These are phyloP conservation scores for Diarsia rubi DNA, from an alignment of 2,888 invertebrate genomes.

Conservation along the genomic window DNA sequence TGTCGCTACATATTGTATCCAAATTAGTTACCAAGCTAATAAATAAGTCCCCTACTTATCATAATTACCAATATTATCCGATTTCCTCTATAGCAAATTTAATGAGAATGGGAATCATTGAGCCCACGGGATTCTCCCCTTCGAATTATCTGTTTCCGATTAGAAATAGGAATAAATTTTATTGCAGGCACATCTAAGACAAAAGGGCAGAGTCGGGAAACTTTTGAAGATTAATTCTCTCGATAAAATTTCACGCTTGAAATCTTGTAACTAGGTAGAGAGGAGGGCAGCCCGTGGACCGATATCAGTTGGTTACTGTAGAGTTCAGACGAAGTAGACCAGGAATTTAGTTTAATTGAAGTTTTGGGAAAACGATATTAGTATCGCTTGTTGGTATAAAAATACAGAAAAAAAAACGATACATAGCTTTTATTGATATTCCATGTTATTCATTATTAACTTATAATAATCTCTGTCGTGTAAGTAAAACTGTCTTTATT, in stretches of 20 bases:
- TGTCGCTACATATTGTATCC: slow-evolving; percentile 2
- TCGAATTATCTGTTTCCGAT: slow-evolving; percentile 84
- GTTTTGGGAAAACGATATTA: too few species aligned
- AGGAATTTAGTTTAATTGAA: slow-evolving; percentile 23
- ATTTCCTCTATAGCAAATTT: slow-evolving; percentile 70
- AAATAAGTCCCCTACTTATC: slow-evolving; percentile 60
- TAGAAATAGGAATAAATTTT: slow-evolving; percentile 85
- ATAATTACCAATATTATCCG: slow-evolving; percentile 69
- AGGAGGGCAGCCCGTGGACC: slow-evolving; percentile 76
- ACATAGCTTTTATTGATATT: not conserved
- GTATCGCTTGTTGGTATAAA: not conserved
- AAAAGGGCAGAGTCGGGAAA: slow-evolving; percentile 83
- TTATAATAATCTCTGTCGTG: too few species aligned
- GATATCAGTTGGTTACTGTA: slow-evolving; percentile 75
- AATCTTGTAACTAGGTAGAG: slow-evolving; percentile 81
- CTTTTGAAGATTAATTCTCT: slow-evolving; percentile 89
- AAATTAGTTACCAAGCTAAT: slow-evolving; percentile 49
- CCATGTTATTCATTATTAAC: too few species aligned
- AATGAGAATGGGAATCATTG: slow-evolving; percentile 71
- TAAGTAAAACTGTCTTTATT: not conserved
- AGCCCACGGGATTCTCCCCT: slow-evolving; percentile 76
- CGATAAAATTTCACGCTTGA: slow-evolving; percentile 89
- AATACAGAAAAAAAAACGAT: too few species aligned
- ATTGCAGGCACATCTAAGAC: slow-evolving; percentile 83
- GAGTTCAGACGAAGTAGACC: slow-evolving; percentile 70